A percentile compares a stretch with the other conserved stretches of the same genome.
These are phyloP conservation scores for Cyprinella venusta DNA, from an alignment of 2,797 vertebrate genomes.

Conservation along the genomic window DNA sequence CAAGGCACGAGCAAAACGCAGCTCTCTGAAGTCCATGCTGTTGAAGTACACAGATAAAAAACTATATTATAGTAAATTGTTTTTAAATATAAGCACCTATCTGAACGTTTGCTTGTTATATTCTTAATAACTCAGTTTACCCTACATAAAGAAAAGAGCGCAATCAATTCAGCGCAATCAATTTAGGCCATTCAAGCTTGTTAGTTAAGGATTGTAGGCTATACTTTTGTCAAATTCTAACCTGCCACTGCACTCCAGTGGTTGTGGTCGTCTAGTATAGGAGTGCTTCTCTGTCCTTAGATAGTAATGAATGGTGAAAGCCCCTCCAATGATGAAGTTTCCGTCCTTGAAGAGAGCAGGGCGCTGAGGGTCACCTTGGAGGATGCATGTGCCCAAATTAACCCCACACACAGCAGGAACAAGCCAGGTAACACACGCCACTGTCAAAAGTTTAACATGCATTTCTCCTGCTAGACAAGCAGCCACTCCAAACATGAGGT, in stretches of 20 bases:
- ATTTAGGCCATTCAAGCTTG: background rate
- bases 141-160: background rate
- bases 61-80: background rate
- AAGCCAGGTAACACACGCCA: constrained; percentile 11
- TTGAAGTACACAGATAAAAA: background rate
- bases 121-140: background rate
- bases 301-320: constrained; percentile 53
- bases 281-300: constrained; percentile 7
- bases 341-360: constrained; percentile 49
- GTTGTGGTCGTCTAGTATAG: constrained; percentile 40
- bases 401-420: background rate
- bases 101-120: background rate
- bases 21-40: constrained; percentile 55
- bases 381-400: constrained; percentile 35
- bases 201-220: background rate
- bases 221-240: background rate
- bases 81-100: background rate
- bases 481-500: background rate
- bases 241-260: constrained; percentile 47
- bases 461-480: background rate
- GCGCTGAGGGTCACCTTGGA: constrained; percentile 13
- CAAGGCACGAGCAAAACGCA: constrained; percentile 54
- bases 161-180: background rate
- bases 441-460: constrained; percentile 3
- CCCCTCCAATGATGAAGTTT: constrained; percentile 57